Evolutionary conservation across 2,888 invertebrate species (phyloP).

Genomic region (Drosophila pullipes): DNA sequence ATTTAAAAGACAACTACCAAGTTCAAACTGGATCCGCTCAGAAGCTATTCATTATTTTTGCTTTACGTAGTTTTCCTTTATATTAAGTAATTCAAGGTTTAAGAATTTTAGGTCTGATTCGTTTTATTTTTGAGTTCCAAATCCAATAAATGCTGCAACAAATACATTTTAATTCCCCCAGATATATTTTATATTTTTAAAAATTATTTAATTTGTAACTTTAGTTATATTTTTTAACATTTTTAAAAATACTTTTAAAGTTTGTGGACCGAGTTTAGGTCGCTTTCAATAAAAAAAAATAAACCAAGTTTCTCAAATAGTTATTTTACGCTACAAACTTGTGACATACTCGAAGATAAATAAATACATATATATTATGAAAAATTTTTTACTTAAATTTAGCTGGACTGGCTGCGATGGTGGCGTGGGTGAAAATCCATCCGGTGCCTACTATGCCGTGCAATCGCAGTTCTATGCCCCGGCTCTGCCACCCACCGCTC

Average conservation of each 20-base stretch:
- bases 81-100: rapidly evolving
- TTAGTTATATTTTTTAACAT: neutral
- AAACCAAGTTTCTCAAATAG: neutral
- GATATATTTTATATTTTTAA: neutral
- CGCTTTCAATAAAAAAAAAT: neutral
- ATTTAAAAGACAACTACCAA: neutral
- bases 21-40: neutral
- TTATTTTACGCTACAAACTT: neutral
- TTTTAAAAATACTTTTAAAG: neutral
- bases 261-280: neutral
- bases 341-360: neutral
- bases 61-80: neutral
- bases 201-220: neutral
- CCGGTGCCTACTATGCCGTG: slow-evolving; percentile 36
- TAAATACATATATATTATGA: neutral
- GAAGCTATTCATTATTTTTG: neutral
- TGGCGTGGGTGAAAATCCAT: slow-evolving; percentile 54
- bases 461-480: slow-evolving; percentile 35
- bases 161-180: neutral
- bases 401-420: slow-evolving; percentile 61
- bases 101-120: neutral
- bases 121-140: neutral
- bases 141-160: neutral
- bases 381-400: neutral
- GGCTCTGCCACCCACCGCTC: slow-evolving; percentile 22